Percentiles rank a stretch among this genome's conserved stretches.
Conservation (phyloP, 2,888 invertebrate genomes). For the Caenorhabditis sp. region DNA sequence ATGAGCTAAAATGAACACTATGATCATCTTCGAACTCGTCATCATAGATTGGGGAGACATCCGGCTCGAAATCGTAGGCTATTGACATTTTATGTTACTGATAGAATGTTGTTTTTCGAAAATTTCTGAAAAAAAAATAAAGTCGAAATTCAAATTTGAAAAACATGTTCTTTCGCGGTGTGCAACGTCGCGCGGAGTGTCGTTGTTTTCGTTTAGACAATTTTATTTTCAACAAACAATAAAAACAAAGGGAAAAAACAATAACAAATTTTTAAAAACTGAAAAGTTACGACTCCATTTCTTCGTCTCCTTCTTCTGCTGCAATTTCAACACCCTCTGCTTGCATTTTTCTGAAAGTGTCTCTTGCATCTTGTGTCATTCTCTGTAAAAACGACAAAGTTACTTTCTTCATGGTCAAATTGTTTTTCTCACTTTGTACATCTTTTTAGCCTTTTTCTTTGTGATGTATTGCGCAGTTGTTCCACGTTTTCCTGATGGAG, state of each 20-base stretch:
- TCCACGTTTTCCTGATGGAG: constrained; percentile 31
- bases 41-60: constrained; percentile 34
- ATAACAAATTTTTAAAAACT: not conserved
- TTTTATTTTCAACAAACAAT: not conserved
- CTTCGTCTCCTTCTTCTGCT: constrained; percentile 14
- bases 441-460: constrained; percentile 39
- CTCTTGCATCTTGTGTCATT: constrained; percentile 41
- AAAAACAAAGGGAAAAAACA: not conserved
- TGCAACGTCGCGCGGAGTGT: not conserved
- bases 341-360: constrained; percentile 25
- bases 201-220: not conserved
- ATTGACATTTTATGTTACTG: constrained; percentile 23
- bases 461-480: constrained; percentile 33
- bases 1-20: constrained; percentile 33
- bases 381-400: not conserved
- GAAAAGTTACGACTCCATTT: constrained; percentile 15
- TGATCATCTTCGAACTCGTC: constrained; percentile 7
- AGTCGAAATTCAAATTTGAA: not conserved
- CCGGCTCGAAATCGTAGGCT: constrained; percentile 34
- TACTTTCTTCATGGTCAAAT: not conserved
- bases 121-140: not conserved
- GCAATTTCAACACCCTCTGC: constrained; percentile 12
- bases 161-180: not conserved
- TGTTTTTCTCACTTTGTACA: constrained; percentile 19
- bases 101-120: no score